These are phyloP conservation scores for Tragulus kanchil DNA, from an alignment of 2,113 vertebrate species.

Conservation along the genomic window DNA sequence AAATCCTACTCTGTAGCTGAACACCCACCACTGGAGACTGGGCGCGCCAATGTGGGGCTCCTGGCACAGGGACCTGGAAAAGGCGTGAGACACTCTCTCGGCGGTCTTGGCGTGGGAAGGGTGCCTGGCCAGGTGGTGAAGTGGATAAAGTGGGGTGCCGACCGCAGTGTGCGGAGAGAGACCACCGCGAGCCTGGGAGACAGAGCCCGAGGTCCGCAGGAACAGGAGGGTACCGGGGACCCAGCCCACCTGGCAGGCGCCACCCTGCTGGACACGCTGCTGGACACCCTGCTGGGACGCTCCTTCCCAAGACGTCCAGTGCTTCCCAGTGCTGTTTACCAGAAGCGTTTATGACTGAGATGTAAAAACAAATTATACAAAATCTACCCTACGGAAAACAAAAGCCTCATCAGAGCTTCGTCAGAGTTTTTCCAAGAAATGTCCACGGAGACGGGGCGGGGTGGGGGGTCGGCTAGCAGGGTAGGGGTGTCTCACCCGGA, in stretches of 20 bases:
- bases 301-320: not conserved
- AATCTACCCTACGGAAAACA: not conserved
- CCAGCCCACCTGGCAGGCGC: not conserved
- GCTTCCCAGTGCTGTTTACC: not conserved
- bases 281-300: not conserved
- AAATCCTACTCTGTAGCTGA: not conserved
- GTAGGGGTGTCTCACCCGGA: rapidly evolving
- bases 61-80: not conserved
- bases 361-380: not conserved
- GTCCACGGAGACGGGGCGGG: not conserved
- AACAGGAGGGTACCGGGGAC: not conserved
- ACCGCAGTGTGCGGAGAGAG: not conserved
- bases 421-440: not conserved
- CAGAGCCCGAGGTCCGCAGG: not conserved
- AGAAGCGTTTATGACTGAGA: not conserved
- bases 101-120: rapidly evolving
- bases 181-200: not conserved
- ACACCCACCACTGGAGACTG: not conserved
- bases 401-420: not conserved
- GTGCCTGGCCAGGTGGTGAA: not conserved
- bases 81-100: not conserved
- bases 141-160: not conserved
- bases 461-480: too few species aligned
- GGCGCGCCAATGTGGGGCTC: not conserved
- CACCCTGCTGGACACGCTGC: not conserved